phyloP scores from a whole-genome alignment of 2,888 invertebrate species.

The Melipona bicolor region DNA sequence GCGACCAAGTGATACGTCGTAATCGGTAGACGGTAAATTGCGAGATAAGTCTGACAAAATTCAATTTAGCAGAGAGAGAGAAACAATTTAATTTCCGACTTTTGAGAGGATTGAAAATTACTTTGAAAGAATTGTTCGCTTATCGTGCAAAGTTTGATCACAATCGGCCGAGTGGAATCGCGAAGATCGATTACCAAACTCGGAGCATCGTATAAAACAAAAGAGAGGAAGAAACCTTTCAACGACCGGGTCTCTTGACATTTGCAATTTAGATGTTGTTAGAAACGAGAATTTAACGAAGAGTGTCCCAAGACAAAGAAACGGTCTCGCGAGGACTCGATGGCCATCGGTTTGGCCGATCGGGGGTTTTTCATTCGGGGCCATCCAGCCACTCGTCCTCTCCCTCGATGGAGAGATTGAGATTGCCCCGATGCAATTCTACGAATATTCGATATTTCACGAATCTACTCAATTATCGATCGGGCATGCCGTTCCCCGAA shows the following conservation, averaged over 20 bases:
- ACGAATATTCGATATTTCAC: conserved; percentile 43
- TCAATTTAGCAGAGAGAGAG: no score
- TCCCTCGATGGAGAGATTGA: conserved; percentile 30
- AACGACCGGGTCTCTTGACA: background rate
- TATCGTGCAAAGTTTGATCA: background rate
- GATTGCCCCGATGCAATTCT: conserved; percentile 37
- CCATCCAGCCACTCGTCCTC: conserved; percentile 16
- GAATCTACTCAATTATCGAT: conserved; percentile 61
- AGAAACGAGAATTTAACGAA: background rate
- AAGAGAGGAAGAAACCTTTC: no score
- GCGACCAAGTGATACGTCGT: no score
- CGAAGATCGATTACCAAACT: background rate
- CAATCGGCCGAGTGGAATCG: background rate
- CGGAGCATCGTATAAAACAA: background rate
- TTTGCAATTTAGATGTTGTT: background rate
- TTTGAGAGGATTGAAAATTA: background rate
- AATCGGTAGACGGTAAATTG: no score
- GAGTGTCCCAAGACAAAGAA: background rate
- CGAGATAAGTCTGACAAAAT: no score
- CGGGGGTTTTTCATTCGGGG: conserved; percentile 33
- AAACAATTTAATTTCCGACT: background rate
- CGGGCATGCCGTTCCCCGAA: conserved; percentile 15
- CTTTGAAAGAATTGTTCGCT: background rate
- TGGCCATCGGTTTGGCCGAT: conserved; percentile 25
- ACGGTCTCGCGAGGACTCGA: conserved; percentile 3